Evolutionary conservation across 2,113 vertebrate genomes (phyloP).

Genomic region (Rhea americana): DNA sequence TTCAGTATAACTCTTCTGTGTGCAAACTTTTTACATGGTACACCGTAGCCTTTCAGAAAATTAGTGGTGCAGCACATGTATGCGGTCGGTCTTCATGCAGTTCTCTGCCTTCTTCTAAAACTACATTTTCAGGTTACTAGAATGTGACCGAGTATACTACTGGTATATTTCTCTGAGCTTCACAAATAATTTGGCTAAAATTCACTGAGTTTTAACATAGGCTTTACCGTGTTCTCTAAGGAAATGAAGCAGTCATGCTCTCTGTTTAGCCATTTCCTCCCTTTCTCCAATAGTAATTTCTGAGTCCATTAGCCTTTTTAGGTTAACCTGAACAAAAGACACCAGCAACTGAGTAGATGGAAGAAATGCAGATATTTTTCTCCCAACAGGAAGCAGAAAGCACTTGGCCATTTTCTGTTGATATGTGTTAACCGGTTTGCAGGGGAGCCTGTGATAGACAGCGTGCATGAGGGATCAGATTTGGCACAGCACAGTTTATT

Average conservation of each 20-base stretch:
- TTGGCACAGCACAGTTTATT: neutral
- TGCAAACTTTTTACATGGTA: too few species aligned
- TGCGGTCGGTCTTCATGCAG: neutral
- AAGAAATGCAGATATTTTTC: neutral
- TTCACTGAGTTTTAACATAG: too few species aligned
- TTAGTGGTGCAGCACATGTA: neutral
- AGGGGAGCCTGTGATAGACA: neutral
- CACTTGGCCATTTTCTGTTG: neutral
- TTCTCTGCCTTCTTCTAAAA: neutral
- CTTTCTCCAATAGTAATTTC: neutral
- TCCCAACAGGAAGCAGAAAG: neutral
- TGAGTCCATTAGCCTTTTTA: neutral
- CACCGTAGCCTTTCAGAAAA: neutral
- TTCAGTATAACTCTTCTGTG: neutral
- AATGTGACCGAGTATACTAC: neutral
- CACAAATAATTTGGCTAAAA: neutral
- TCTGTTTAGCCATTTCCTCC: neutral
- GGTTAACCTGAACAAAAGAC: neutral
- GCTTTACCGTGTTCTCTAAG: neutral
- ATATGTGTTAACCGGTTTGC: neutral
- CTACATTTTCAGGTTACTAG: neutral
- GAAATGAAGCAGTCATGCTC: neutral
- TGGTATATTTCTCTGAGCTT: neutral
- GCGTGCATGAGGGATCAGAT: neutral
- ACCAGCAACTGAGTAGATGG: neutral